Conservation (phyloP, 2,888 invertebrate genomes). For the Drosophila macrospina region DNA sequence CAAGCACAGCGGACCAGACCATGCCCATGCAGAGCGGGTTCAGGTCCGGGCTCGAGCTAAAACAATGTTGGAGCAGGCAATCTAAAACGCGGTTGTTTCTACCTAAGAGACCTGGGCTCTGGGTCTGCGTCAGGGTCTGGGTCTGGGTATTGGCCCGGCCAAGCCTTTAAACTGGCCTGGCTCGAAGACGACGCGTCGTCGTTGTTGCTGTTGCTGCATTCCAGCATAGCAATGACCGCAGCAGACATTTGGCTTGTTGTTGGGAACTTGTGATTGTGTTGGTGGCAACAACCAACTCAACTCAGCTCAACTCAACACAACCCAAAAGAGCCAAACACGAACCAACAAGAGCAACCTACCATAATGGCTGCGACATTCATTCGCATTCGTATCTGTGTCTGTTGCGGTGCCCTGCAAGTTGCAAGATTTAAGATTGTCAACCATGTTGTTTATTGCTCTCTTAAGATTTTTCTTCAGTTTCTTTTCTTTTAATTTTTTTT, state of each 20-base stretch:
- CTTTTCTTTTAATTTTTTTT: conserved; percentile 28
- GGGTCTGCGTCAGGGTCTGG: conserved; percentile 39
- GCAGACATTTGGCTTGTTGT: conserved; percentile 60
- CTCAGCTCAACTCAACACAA: no score
- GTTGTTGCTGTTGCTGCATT: conserved; percentile 63
- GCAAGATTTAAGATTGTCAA: conserved; percentile 82
- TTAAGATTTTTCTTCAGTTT: conserved; percentile 73
- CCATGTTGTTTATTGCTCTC: conserved; percentile 82
- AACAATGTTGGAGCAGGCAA: conserved; percentile 35
- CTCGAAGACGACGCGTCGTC: conserved; percentile 10
- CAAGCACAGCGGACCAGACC: conserved; percentile 17
- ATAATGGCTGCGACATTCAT: conserved; percentile 82
- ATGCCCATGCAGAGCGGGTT: background rate
- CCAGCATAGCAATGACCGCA: conserved; percentile 79
- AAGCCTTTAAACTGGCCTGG: conserved; percentile 75
- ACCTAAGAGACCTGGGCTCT: conserved; percentile 58
- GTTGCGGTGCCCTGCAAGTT: conserved; percentile 63
- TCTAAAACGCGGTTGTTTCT: conserved; percentile 46
- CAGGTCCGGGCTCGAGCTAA: conserved; percentile 24
- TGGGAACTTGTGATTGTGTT: conserved; percentile 63
- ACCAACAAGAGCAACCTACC: conserved; percentile 39
- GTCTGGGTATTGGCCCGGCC: conserved; percentile 53
- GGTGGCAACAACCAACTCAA: conserved; percentile 40
- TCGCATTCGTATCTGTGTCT: conserved; percentile 66
- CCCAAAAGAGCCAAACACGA: conserved; percentile 63